A percentile compares a stretch with the other conserved stretches of the same genome.
phyloP scores from a whole-genome alignment of 2,888 invertebrate genomes.

The Acronicta leporina region DNA sequence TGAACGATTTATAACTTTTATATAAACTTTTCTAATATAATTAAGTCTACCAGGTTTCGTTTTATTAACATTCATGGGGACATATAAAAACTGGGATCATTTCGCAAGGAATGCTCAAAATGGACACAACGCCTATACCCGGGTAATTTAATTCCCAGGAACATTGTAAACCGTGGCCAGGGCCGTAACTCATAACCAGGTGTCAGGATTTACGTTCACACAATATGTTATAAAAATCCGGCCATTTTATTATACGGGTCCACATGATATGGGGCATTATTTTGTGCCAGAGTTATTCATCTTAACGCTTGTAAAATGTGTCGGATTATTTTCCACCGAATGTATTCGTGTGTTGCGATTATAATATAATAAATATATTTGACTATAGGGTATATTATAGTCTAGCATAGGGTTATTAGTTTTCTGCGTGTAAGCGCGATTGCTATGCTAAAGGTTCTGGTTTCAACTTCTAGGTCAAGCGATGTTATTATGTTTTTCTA shows the following conservation, averaged over 20 bases:
- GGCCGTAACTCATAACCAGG: constrained; percentile 75
- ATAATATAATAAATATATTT: too few species aligned
- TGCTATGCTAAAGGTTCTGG: too few species aligned
- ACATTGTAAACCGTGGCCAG: constrained; percentile 65
- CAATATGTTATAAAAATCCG: constrained; percentile 79
- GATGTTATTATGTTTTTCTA: too few species aligned
- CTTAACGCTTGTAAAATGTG: constrained; percentile 47
- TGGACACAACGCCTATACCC: constrained; percentile 29
- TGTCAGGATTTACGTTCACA: constrained; percentile 74
- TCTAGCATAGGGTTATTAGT: too few species aligned
- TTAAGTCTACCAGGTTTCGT: too few species aligned
- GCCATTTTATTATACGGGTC: constrained; percentile 70
- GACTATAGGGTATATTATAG: too few species aligned
- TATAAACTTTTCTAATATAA: too few species aligned
- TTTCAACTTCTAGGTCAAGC: too few species aligned
- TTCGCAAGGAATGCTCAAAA: constrained; percentile 10
- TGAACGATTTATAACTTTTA: too few species aligned
- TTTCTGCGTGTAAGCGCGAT: too few species aligned
- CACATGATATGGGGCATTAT: constrained; percentile 64
- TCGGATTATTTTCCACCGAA: constrained; percentile 11
- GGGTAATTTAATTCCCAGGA: constrained; percentile 70
- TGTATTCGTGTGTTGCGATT: constrained; percentile 1
- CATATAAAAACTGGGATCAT: constrained; percentile 14
- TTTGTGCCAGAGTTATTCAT: constrained; percentile 56
- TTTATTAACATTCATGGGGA: too few species aligned